Base-by-base conservation (phyloP, 2,888 invertebrate species). In the Tyria jacobaeae region DNA sequence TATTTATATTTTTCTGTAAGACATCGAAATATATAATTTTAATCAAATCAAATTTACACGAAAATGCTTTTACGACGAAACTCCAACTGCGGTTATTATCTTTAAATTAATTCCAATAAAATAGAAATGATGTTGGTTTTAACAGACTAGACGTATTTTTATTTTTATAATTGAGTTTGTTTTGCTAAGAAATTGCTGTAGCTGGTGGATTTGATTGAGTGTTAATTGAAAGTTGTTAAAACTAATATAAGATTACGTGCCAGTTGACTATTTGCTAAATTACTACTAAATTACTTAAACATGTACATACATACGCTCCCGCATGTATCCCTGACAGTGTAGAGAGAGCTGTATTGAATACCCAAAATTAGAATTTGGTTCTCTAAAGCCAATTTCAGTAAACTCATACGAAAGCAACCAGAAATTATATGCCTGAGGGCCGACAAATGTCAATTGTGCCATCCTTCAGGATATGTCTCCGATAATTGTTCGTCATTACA, bases 91-190 rank as follows among this genome's bases (percentile, higher is more conserved):
- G 21, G 48, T 53, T 73, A 64, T 70, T 60, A 55, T 66, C 37
- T 47, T 73, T 56, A 51, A 73, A 73, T 70, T 62, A 60, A 44
- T 73, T 59, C 12, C 71, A 70, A 70, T 70, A 41, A 34, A 55
- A 64, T 53, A 10, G 24, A 62, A 37, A 60, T 64, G 41, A 61
- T 68, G 58, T 62, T 48, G 35, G 41, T 60, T 57, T 56, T 12
- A 61, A 55, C 17, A 12, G 54, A 62, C 60, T 57, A 53, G 31
- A 17, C 39, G 2, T 47, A 15, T 56, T 50, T 57, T 17, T 50
- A 27, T 39, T 39, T n/a, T n/a, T 50, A 27, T 50, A 37, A 39
- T 27, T 37, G 12, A 17, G 21, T 49, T 25, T 34, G 37, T 39
- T 25, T 39, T 21, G 1, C 10, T 44, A 44, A 21, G 44, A 44